A percentile compares a stretch with the other conserved stretches of the same genome.
Conservation (phyloP, 1,140 invertebrate genomes). For the Drosophila nikananu region DNA sequence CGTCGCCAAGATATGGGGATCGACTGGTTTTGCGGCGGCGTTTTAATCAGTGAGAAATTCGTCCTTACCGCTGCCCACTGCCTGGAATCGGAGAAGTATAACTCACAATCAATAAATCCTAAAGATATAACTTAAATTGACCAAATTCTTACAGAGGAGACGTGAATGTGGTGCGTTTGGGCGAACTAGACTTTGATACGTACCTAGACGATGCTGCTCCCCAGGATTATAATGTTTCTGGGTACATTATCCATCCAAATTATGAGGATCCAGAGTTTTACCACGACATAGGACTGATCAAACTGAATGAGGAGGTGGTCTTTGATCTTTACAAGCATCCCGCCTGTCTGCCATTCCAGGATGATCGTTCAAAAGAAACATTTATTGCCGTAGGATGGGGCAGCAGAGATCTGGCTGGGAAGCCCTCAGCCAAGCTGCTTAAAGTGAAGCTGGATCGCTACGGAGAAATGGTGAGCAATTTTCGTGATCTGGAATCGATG, state of each 20-base stretch:
- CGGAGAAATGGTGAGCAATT: constrained; percentile 29
- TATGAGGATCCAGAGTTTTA: constrained; percentile 59
- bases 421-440: constrained; percentile 77
- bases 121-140: neutral
- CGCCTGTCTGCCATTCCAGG: constrained; percentile 69
- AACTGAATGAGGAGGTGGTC: constrained; percentile 48
- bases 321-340: constrained; percentile 78
- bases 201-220: constrained; percentile 66
- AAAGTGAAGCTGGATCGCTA: constrained; percentile 86
- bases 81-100: constrained; percentile 64
- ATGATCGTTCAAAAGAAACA: constrained; percentile 29
- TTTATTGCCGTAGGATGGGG: constrained; percentile 78
- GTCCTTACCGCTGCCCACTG: constrained; percentile 85
- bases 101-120: too few relatives aligned
- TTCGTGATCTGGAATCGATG: neutral
- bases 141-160: constrained; percentile 43
- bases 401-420: constrained; percentile 38
- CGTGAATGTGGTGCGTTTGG: constrained; percentile 71
- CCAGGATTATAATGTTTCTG: constrained; percentile 55
- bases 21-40: constrained; percentile 84
- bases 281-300: constrained; percentile 75
- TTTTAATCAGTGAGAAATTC: constrained; percentile 79
- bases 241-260: constrained; percentile 57
- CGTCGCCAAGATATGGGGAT: constrained; percentile 8
- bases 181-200: constrained; percentile 68